phyloP scores from a whole-genome alignment of 2,113 vertebrate species.

The Tragelaphus strepsiceros region DNA sequence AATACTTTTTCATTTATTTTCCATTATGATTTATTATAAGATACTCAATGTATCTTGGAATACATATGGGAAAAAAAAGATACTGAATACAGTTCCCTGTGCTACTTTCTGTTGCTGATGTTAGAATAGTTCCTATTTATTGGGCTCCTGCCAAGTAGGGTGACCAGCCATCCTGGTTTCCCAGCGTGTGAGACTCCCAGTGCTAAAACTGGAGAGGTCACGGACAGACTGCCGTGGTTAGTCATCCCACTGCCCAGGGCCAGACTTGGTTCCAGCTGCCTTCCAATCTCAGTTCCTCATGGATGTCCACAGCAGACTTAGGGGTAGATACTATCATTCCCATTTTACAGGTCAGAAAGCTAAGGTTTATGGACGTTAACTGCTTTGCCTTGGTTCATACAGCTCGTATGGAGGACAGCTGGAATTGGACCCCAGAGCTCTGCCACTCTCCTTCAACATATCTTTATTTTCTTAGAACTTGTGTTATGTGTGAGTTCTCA shows the following conservation, averaged over 20 bases:
- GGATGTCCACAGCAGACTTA: neutral
- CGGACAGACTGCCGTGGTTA: neutral
- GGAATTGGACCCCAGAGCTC: neutral
- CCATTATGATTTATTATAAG: neutral
- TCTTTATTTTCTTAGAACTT: neutral
- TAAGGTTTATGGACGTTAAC: neutral
- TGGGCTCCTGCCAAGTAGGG: neutral
- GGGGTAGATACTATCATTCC: neutral
- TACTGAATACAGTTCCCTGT: neutral
- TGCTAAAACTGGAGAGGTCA: neutral
- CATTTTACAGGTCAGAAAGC: neutral
- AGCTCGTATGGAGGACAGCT: neutral
- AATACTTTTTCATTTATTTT: neutral
- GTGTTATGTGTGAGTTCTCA: neutral
- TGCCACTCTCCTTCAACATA: neutral
- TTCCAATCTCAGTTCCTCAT: neutral
- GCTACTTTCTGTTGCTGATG: neutral
- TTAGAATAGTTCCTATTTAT: neutral
- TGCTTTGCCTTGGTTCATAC: neutral
- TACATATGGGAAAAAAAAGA: neutral
- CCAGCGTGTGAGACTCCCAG: neutral
- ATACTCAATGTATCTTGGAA: neutral
- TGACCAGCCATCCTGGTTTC: neutral
- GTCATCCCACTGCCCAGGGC: neutral
- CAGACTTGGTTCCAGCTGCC: neutral